Evolutionary conservation across 92 coral and sea anemone species (phyloP), one percentile per base, ranked within the genome.

Genomic region (Paramuricea clavata): DNA sequence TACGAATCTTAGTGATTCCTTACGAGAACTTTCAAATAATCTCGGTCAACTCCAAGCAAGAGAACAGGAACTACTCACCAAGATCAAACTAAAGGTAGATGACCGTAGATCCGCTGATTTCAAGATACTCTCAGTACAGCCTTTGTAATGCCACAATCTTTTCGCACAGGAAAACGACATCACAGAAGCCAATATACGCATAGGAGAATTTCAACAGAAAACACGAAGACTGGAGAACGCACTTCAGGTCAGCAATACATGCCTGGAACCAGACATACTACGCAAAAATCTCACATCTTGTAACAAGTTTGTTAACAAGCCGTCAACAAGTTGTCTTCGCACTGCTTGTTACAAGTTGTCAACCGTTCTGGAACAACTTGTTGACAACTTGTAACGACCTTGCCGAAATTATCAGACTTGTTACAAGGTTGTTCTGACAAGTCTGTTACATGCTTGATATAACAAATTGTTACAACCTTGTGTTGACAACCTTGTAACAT

Each of bases 31-130:
- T 49, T 97, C 99, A 16, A 94, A 92, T 77, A 94, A 95, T 28
- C 92, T 93, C 83, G 99, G 99, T 23, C 99, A 94, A 82, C 95
- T 97, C 31, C 99, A 97, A 83, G 99, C 99, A 6, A 92, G 95
- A 71, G 99, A 97, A 82, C 99, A 97, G 33, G 99, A 97, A 81
- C 93, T 97, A 4, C 85, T 92, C 17, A 97, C 99, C 50, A 97
- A 93, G 78, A 87, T 94, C 17, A 93, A 93, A 85, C 90, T 97
- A 8, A 97, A 94, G 95, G 99, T 96, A 52, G 6, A 73, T n/a
- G 2, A 0, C 52, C 27, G 50, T n/a, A n/a, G n/a, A n/a, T n/a
- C 49, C 49, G 6, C 12, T 42, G 49, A 42, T 42, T 42, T 42
- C 12, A 42, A 42, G 12, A n/a, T n/a, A n/a, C n/a, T n/a, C 49